Conservation (phyloP, 2,113 vertebrate species). For the Neogale vison region DNA sequence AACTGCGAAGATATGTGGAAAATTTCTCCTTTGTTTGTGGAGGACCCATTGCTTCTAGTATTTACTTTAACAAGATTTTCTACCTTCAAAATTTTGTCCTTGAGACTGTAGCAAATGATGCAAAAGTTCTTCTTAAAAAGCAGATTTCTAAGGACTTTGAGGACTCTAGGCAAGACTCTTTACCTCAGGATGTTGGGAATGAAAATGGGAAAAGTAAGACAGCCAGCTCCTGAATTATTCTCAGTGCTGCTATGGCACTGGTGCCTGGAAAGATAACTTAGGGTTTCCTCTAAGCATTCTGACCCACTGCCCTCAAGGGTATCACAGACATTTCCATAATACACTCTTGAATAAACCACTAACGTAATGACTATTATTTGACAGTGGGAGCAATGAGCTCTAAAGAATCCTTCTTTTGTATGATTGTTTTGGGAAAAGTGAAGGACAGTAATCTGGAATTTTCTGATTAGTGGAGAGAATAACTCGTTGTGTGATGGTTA, state of each 20-base stretch:
- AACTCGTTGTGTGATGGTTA: background rate
- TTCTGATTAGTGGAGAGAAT: background rate
- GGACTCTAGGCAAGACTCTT: background rate
- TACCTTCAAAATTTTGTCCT: conserved; percentile 11
- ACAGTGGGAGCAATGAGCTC: background rate
- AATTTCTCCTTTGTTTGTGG: accelerated
- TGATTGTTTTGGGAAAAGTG: background rate
- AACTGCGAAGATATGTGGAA: background rate
- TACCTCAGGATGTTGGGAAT: too few relatives aligned
- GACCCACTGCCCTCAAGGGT: background rate
- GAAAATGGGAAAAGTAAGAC: too few relatives aligned
- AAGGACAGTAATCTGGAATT: background rate
- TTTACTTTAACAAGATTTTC: conserved; percentile 23
- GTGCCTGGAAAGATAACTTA: background rate
- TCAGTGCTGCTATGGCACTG: background rate
- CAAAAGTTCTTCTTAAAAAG: background rate
- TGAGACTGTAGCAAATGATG: background rate
- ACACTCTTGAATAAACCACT: background rate
- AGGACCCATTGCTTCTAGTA: accelerated
- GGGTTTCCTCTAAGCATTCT: background rate
- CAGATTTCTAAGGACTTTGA: background rate
- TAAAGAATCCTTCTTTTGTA: background rate
- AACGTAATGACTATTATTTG: background rate
- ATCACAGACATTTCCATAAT: background rate
- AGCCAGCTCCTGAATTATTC: background rate